Conservation (phyloP, 2,888 invertebrate genomes). For the Taenaris catops region DNA sequence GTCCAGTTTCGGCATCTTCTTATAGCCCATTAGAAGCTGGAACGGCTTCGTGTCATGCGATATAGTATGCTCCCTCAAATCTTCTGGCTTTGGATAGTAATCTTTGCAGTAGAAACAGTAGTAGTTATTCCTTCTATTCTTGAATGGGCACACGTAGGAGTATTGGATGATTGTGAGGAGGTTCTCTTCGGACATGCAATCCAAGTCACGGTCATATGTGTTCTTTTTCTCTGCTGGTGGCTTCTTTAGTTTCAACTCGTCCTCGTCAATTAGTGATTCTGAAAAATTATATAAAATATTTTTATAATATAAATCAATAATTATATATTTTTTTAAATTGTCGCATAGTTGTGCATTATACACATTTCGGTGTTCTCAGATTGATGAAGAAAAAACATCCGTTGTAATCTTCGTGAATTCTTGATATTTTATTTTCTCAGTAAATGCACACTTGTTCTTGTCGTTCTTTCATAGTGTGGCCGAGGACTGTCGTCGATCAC, state of each 20-base stretch:
- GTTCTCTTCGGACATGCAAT: conserved; percentile 39
- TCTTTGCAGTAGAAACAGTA: conserved; percentile 72
- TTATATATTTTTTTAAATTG: too few relatives aligned
- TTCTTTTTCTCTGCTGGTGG: conserved; percentile 51
- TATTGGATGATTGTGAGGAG: conserved; percentile 55
- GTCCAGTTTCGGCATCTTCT: conserved; percentile 65
- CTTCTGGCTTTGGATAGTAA: conserved; percentile 65
- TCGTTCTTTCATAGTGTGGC: too few relatives aligned
- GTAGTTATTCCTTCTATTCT: conserved; percentile 64
- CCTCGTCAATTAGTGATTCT: conserved; percentile 16
- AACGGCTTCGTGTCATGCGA: conserved; percentile 46
- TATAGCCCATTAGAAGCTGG: conserved; percentile 49
- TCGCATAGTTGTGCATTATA: too few relatives aligned
- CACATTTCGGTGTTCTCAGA: too few relatives aligned
- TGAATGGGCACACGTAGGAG: conserved; percentile 62
- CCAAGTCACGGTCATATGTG: conserved; percentile 58
- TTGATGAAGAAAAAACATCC: too few relatives aligned
- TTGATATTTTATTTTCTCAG: too few relatives aligned
- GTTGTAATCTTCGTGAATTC: too few relatives aligned
- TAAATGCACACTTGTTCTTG: too few relatives aligned
- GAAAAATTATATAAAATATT: conserved; percentile 3
- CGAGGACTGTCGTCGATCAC: too few relatives aligned
- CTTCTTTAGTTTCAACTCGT: conserved; percentile 16
- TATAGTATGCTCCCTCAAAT: conserved; percentile 57
- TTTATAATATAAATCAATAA: conserved; percentile 2